phyloP scores from a whole-genome alignment of 2,113 vertebrate genomes.

The Arizona elegans region DNA sequence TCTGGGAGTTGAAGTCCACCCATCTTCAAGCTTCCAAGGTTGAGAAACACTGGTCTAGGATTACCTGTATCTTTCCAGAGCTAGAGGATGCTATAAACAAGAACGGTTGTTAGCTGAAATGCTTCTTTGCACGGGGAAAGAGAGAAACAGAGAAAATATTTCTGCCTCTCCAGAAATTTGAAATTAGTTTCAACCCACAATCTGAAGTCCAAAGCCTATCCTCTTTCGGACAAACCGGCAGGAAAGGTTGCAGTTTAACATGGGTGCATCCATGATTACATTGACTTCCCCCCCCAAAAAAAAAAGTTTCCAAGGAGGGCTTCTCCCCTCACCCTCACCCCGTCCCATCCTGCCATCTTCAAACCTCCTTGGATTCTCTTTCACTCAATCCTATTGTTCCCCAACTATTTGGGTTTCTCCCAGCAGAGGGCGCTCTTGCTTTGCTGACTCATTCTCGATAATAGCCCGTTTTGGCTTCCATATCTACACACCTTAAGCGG shows the following conservation, averaged over 20 bases:
- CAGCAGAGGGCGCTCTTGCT: constrained; percentile 53
- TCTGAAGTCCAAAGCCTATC: background rate
- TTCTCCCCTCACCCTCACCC: background rate
- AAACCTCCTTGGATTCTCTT: no score
- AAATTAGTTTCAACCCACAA: background rate
- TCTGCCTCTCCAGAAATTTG: background rate
- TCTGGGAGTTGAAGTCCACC: no score
- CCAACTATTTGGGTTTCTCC: background rate
- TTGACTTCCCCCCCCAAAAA: no score
- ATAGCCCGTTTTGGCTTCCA: background rate
- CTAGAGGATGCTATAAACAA: background rate
- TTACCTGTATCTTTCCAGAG: background rate
- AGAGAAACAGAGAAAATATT: background rate
- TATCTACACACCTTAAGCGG: background rate
- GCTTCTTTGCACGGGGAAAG: background rate
- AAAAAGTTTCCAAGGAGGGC: background rate
- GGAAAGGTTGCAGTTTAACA: background rate
- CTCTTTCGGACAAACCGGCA: background rate
- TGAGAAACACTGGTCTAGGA: background rate
- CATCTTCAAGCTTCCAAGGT: no score
- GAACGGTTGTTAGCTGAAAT: background rate
- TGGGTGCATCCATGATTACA: background rate
- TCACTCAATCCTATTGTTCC: background rate
- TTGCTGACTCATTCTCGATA: constrained; percentile 53
- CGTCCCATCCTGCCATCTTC: background rate